A percentile compares a stretch with the other conserved stretches of the same genome.
These are phyloP conservation scores for Astropecten irregularis DNA, from an alignment of 53 echinoderm and acorn worm species.

Conservation along the genomic window DNA sequence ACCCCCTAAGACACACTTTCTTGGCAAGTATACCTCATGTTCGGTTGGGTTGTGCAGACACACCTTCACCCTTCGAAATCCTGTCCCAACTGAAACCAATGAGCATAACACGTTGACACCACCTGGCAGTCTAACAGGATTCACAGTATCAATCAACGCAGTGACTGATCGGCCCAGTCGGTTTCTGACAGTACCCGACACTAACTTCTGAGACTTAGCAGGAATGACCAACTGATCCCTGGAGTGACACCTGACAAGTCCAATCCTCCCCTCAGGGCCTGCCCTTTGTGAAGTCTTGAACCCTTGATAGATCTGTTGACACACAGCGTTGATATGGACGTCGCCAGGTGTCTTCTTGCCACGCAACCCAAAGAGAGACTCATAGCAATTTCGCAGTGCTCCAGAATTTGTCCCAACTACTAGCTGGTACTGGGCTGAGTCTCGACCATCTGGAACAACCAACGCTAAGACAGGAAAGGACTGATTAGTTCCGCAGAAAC, in stretches of 20 bases:
- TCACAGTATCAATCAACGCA: background rate
- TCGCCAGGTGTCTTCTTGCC: too few relatives aligned
- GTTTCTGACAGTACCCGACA: too few relatives aligned
- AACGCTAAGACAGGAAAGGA: slow-evolving; percentile 31
- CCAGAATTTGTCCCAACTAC: slow-evolving; percentile 68
- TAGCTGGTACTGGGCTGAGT: background rate
- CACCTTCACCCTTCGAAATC: background rate
- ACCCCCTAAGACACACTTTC: background rate
- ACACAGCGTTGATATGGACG: background rate
- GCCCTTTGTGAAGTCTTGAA: background rate
- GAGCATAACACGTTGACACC: background rate
- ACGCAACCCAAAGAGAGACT: too few relatives aligned
- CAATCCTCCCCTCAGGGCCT: background rate
- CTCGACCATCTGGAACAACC: slow-evolving; percentile 40
- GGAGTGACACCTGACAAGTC: background rate
- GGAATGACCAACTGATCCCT: background rate
- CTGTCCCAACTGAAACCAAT: background rate
- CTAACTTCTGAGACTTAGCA: background rate
- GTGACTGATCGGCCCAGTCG: background rate
- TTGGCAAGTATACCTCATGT: background rate
- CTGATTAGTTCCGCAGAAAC: too few relatives aligned
- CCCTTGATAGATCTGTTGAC: background rate
- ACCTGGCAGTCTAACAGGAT: background rate
- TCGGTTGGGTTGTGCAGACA: background rate
- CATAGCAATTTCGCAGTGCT: slow-evolving; percentile 39